Evolutionary conservation across 2,797 vertebrate genomes (phyloP), one percentile per base, ranked within the genome.

Genomic region (Cyprinodon diabolis): DNA sequence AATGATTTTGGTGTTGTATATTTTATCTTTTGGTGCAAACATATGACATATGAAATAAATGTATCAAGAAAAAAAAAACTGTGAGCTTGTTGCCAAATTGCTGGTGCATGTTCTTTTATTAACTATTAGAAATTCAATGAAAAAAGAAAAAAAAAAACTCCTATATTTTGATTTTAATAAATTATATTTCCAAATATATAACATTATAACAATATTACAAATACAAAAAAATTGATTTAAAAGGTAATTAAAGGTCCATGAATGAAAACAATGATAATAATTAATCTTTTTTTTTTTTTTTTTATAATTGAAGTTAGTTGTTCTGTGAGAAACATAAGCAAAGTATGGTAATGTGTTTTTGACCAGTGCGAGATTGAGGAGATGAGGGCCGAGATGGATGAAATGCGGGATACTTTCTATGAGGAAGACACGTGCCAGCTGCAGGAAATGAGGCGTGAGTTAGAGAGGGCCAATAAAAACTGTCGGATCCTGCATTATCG

Each of bases 321-420:
- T 63, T 3, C 60, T 12, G 5, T n/a, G 9, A 45, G 40, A 23
- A 51, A 37, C n/a, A 30, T 14, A 40, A 45, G 14, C 4, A 17
- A 17, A 54, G n/a, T 5, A 23, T 13, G 49, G 70, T 48, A 51
- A 56, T 78, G 4, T 77, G 65, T 68, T 48, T 43, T 68, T 68
- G 25, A 4, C 54, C 84, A 99, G 98, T 96, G 94, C 10, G 98
- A 99, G 89, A 97, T 99, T 54, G 97, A 98, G 79, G 98, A 99
- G 91, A 96, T 99, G 95, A 96, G 97, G 86, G 96, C 96, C 0
- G 98, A 99, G 93, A 99, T 99, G 97, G 98, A 99, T 0, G 98
- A 99, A 93, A 99, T 99, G 98, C 96, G 98, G 66, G 98, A 99
- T 94, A 97, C 96, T 21, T 99, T 99, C 94, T 99, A 98, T 23